Base-by-base conservation (phyloP, 2,113 vertebrate species). In the Cercopithecus mona region DNA sequence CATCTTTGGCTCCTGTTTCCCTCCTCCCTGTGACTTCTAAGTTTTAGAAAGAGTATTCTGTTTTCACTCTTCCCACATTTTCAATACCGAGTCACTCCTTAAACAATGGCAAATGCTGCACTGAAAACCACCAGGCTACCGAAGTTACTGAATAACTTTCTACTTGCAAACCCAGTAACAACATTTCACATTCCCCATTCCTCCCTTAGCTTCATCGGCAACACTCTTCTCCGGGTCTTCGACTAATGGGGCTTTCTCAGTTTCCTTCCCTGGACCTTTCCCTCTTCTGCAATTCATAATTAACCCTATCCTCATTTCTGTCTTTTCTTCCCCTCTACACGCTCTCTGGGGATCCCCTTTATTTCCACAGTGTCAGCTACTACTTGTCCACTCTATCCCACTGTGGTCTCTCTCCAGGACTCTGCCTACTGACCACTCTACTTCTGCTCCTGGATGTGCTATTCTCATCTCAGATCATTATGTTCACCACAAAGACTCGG, bases 261-360 rank as follows among this genome's bases (percentile, higher is more conserved):
- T 38, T 45, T 48, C 30, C 12, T 85, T 79, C 22, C 57, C 32
- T 55, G 27, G n/a, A 14, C 27, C 4, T 27, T 12, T 13, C 48
- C 35, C 8, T 86, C 78, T 52, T 73, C 14, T 40, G 8, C 25
- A 70, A 6, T 75, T 93, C 18, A 25, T 40, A 50, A n/a, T 5
- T 27, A 75, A 73, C 20, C 0, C 5, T 57, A 0, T 2, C 16
- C n/a, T 30, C 6, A 18, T 1, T 70, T n/a, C 35, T 13, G 27
- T 25, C n/a, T 87, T 82, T 45, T 32, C 35, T 50, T 52, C 61
- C 27, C 66, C 30, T 87, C 40, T 32, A n/a, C 40, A 30, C 14
- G 27, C 22, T 80, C 55, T n/a, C 52, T 84, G 8, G 11, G 52
- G 38, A 88, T 45, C 10, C 38, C 50, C 55, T 61, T 81, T 48